Evolutionary conservation across 2,113 vertebrate genomes (phyloP).

Genomic region (Rhegmatorhina hoffmannsi): DNA sequence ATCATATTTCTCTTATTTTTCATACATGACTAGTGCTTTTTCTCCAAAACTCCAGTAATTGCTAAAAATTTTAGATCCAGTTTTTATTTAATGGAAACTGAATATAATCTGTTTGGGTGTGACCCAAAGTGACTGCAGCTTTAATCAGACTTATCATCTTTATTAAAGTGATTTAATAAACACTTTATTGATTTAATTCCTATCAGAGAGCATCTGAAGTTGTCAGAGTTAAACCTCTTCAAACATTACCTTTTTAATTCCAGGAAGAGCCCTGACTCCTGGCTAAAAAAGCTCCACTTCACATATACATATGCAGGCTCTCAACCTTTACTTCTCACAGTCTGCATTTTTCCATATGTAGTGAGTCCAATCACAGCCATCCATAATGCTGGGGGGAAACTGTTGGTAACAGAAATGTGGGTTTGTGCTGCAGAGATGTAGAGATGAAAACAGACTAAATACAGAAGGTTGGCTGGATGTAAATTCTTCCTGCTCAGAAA

Average conservation of each 20-base stretch:
- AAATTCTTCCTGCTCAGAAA: neutral
- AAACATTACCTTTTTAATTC: neutral
- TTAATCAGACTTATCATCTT: neutral
- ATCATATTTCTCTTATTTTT: neutral
- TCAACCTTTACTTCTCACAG: neutral
- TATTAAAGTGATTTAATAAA: slow-evolving; percentile 38
- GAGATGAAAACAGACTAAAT: neutral
- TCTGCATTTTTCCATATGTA: neutral
- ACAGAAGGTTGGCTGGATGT: neutral
- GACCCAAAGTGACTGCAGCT: neutral
- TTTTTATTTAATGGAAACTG: neutral
- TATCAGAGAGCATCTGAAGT: neutral
- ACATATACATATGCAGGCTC: fast-evolving
- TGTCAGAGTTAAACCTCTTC: neutral
- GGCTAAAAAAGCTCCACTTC: neutral
- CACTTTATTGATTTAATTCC: slow-evolving; percentile 32
- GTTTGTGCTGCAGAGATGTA: neutral
- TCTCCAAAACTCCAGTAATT: neutral
- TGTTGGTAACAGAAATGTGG: neutral
- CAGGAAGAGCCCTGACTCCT: neutral
- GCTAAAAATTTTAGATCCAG: neutral
- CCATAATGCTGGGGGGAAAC: neutral
- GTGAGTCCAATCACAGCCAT: neutral
- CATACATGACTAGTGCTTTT: neutral
- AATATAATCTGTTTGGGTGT: neutral